Percentiles rank a stretch among this genome's conserved stretches.
Evolutionary conservation across 2,113 vertebrate genomes (phyloP).

Genomic region (Hirundichthys speculiger): DNA sequence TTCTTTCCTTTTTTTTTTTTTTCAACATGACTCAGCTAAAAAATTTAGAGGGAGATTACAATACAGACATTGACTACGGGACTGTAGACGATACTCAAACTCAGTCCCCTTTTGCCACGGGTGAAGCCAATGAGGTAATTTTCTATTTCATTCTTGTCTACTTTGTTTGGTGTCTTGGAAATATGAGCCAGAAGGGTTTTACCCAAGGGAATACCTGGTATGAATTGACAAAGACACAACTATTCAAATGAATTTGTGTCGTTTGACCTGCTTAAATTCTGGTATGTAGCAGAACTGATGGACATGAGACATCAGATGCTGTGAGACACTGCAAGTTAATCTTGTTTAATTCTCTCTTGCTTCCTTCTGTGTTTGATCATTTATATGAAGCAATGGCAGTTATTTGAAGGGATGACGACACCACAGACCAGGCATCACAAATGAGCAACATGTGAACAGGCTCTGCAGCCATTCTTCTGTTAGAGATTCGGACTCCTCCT

Average conservation of each 20-base stretch:
- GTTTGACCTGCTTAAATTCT: constrained; percentile 34
- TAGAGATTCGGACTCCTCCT: no score
- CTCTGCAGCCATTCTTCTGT: no score
- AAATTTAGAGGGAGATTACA: constrained; percentile 90
- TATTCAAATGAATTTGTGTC: constrained; percentile 62
- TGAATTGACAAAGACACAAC: constrained; percentile 68
- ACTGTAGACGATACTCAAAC: constrained; percentile 86
- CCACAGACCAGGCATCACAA: no score
- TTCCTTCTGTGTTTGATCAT: no score
- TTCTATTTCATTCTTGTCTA: constrained; percentile 41
- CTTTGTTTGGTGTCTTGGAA: constrained; percentile 36
- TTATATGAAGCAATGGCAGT: no score
- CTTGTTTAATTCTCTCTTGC: no score
- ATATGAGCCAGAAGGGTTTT: constrained; percentile 54
- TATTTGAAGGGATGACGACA: no score
- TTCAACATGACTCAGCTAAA: constrained; percentile 87
- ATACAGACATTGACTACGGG: constrained; percentile 88
- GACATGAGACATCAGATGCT: constrained; percentile 9
- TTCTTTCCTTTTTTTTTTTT: constrained; percentile 72
- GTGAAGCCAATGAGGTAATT: constrained; percentile 91
- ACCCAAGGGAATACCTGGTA: constrained; percentile 63
- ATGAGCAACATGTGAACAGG: no score
- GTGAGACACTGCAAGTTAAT: no score
- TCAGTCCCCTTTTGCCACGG: constrained; percentile 83
- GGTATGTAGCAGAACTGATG: constrained; percentile 34